These are phyloP conservation scores for Amiota communis DNA, from an alignment of 2,888 invertebrate species.

Conservation along the genomic window DNA sequence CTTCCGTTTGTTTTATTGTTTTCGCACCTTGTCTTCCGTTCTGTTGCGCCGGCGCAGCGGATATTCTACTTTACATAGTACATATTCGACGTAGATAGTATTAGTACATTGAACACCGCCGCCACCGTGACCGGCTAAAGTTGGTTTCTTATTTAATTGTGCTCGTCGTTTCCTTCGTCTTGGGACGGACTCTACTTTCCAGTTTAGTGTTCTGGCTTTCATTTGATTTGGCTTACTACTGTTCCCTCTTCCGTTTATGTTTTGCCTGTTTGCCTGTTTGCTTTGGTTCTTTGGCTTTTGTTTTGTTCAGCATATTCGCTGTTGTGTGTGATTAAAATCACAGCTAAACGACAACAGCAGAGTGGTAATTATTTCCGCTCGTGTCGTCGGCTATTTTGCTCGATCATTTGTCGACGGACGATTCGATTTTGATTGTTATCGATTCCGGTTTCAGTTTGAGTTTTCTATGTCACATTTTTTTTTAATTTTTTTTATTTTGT, in stretches of 20 bases:
- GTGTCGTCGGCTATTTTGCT: conserved; percentile 7
- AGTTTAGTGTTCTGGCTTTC: conserved; percentile 27
- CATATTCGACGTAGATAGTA: no score
- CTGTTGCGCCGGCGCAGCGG: conserved; percentile 49
- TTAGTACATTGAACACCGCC: neutral
- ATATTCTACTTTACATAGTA: conserved; percentile 51
- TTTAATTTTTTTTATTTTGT: conserved; percentile 9
- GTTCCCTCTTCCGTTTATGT: conserved; percentile 2
- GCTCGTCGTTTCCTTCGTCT: neutral
- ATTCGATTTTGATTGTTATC: conserved; percentile 50
- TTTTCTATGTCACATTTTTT: conserved; percentile 53
- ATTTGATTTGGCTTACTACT: conserved; percentile 28
- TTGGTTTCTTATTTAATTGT: conserved; percentile 3
- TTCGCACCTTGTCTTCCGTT: conserved; percentile 33
- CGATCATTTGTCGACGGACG: conserved; percentile 14
- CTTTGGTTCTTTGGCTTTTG: conserved; percentile 45
- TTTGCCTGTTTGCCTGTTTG: conserved; percentile 33
- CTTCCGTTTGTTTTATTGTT: conserved; percentile 34
- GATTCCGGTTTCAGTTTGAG: conserved; percentile 56
- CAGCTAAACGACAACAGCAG: conserved; percentile 40
- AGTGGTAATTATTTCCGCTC: conserved; percentile 62
- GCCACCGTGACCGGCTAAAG: neutral
- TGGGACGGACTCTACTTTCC: neutral
- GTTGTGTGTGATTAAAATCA: conserved; percentile 26
- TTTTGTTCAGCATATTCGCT: conserved; percentile 62